Evolutionary conservation across 2,797 vertebrate genomes (phyloP).

Genomic region (Spinibarbus caldwelli): DNA sequence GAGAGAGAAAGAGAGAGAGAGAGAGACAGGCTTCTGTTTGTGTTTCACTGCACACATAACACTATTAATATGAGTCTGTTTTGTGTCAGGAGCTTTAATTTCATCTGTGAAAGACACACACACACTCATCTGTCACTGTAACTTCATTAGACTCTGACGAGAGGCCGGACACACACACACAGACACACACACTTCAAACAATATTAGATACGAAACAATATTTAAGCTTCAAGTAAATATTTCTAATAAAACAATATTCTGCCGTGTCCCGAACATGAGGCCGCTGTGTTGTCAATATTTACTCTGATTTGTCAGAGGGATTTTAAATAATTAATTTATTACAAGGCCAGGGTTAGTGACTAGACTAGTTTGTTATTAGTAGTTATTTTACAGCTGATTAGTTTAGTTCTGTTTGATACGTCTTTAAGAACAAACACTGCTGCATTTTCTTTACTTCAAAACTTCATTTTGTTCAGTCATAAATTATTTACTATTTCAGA

Average conservation of each 20-base stretch:
- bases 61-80: slow-evolving; percentile 91
- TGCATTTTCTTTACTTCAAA: background rate
- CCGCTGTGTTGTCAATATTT: background rate
- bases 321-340: background rate
- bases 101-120: slow-evolving; percentile 92
- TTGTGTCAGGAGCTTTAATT: slow-evolving; percentile 95
- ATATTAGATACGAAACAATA: slow-evolving; percentile 12
- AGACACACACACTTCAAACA: slow-evolving; percentile 35
- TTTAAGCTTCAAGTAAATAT: slow-evolving; percentile 11
- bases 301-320: background rate
- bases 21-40: slow-evolving; percentile 74
- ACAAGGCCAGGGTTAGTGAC: background rate
- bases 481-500: background rate
- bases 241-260: background rate
- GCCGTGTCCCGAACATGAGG: background rate
- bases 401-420: background rate
- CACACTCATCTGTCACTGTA: slow-evolving; percentile 95
- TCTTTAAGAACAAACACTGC: background rate
- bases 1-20: background rate
- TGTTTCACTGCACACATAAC: slow-evolving; percentile 84
- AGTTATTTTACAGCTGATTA: background rate
- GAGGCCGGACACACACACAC: slow-evolving; percentile 34
- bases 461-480: background rate
- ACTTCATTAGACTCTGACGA: slow-evolving; percentile 91
- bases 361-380: background rate